These are phyloP conservation scores for Trichosurus vulpecula DNA, from an alignment of 2,797 vertebrate species.

Conservation along the genomic window DNA sequence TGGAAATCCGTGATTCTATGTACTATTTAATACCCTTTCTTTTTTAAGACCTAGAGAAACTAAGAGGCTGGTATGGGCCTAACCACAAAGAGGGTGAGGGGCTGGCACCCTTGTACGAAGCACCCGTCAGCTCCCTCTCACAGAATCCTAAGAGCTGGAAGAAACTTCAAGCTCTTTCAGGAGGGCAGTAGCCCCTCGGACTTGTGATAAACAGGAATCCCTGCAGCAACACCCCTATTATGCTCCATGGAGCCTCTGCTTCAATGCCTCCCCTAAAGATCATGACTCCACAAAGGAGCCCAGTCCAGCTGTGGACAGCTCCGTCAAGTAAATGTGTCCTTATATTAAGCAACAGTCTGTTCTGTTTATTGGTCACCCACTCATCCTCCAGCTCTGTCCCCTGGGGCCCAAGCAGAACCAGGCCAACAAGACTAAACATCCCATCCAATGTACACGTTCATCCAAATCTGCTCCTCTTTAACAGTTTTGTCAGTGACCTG, in stretches of 20 bases:
- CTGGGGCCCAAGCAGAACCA: background rate
- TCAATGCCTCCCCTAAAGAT: background rate
- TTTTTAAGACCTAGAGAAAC: background rate
- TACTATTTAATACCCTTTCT: background rate
- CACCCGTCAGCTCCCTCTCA: no score
- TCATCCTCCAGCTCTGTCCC: no score
- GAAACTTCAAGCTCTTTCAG: background rate
- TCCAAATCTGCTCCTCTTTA: background rate
- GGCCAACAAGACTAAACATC: background rate
- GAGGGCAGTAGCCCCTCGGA: background rate
- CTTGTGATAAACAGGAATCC: no score
- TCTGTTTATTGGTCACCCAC: background rate
- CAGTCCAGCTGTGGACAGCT: background rate
- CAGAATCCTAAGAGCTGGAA: no score
- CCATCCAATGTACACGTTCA: background rate
- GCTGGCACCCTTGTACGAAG: background rate
- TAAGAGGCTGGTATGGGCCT: slow-evolving; percentile 1
- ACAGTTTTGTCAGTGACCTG: background rate
- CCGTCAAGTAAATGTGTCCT: background rate
- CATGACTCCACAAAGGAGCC: background rate
- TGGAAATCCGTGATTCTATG: background rate
- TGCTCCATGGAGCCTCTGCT: background rate
- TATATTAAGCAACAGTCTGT: background rate
- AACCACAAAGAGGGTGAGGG: background rate
- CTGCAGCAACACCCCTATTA: background rate